Base-by-base conservation (phyloP, 1,140 invertebrate species). In the Trichonephila clavipes region DNA sequence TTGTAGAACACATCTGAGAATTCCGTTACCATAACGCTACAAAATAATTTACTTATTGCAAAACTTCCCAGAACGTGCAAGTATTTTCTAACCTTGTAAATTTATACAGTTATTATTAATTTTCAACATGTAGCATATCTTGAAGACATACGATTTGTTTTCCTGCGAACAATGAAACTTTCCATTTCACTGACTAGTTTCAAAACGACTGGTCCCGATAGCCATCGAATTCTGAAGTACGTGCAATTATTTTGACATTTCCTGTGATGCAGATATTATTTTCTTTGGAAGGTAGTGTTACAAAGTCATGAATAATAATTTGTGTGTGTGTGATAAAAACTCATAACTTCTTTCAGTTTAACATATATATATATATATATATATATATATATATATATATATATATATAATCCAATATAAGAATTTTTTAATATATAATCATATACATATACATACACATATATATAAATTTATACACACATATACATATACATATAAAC, bases 121-220 rank as follows among this genome's bases (percentile, higher is more conserved):
- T 77, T 40, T 6, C 28, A 34, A 77, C 34, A 19, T 77, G 10
- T 34, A 77, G 34, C 28, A 18, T 77, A 6, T 51, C 66, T 24
- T n/a, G 8, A 3, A 12, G 66, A 12, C 14, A 16, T 4, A 40
- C 34, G 34, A 40, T 34, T 19, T 77, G 51, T 51, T 77, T 77
- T 77, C 34, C 16, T 7, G 34, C 40, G 72, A 77, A 77, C 72
- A 77, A 77, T 77, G 72, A 77, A 77, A 77, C 72, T 77, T 77
- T 77, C 72, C 72, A 40, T 77, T 77, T 77, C 72, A 77, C 72
- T 77, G 72, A 77, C 24, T 40, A 18, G 72, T 40, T 77, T 77
- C 34, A 40, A 77, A 77, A 77, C 72, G 72, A 77, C 28, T 34
- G 14, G 72, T 77, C 16, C 14, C 18, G 72, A 77, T 77, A 77